phyloP scores from a whole-genome alignment of 2,113 vertebrate species.

The Lota lota region DNA sequence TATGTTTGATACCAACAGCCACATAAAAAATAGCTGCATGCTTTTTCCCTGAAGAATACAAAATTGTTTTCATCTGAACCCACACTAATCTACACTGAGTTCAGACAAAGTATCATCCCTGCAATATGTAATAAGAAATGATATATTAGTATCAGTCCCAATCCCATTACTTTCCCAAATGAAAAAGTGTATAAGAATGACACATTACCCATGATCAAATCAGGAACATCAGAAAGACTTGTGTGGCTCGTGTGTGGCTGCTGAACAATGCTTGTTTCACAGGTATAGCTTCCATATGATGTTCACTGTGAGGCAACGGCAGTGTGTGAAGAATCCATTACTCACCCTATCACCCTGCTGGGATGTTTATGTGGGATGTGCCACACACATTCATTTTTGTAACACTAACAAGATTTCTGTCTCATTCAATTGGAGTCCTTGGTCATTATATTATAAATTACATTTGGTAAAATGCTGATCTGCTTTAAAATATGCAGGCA shows the following conservation, averaged over 20 bases:
- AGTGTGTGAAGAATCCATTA: slow-evolving; percentile 62
- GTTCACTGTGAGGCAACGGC: slow-evolving; percentile 55
- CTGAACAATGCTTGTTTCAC: slow-evolving; percentile 29
- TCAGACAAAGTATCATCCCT: too few relatives aligned
- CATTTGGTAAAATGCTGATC: slow-evolving; percentile 10
- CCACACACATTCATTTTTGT: slow-evolving; percentile 56
- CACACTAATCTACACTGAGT: too few relatives aligned
- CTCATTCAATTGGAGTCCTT: slow-evolving; percentile 17
- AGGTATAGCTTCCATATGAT: slow-evolving; percentile 41
- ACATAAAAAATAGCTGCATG: too few relatives aligned
- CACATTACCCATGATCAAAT: not conserved
- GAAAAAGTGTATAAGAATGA: slow-evolving; percentile 8
- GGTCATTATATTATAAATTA: slow-evolving; percentile 26
- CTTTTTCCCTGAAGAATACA: too few relatives aligned
- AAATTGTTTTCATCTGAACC: too few relatives aligned
- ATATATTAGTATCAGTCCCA: not conserved
- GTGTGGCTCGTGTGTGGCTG: slow-evolving; percentile 16
- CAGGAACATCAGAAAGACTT: not conserved
- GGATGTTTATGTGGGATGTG: slow-evolving; percentile 43
- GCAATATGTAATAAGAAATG: too few relatives aligned
- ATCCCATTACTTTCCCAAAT: slow-evolving; percentile 12
- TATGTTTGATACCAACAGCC: too few relatives aligned
- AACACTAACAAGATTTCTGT: slow-evolving; percentile 29
- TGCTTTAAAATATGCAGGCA: slow-evolving; percentile 39
- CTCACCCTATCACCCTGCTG: slow-evolving; percentile 50